Percentiles rank a stretch among this genome's conserved stretches.
phyloP scores from a whole-genome alignment of 2,888 invertebrate genomes.

The Lepas anatifera region DNA sequence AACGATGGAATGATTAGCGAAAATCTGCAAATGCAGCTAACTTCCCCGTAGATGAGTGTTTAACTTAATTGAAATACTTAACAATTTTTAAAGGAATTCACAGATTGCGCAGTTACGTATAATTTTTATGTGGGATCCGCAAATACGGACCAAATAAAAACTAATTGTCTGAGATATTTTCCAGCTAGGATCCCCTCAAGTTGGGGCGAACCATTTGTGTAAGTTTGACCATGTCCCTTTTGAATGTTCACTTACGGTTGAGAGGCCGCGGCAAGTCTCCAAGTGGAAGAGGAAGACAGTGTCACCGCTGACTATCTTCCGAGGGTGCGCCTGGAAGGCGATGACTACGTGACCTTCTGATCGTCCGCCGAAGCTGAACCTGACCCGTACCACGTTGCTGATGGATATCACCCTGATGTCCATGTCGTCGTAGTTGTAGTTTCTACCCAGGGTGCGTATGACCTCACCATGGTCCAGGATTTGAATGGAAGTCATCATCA shows the following conservation, averaged over 20 bases:
- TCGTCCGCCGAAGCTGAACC: neutral
- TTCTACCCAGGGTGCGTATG: neutral
- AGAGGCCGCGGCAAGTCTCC: neutral
- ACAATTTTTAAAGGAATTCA: too few relatives aligned
- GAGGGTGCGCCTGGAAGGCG: neutral
- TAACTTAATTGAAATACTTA: too few relatives aligned
- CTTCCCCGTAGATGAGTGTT: too few relatives aligned
- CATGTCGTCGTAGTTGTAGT: neutral
- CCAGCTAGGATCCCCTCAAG: too few relatives aligned
- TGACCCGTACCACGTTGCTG: neutral
- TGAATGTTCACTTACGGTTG: neutral
- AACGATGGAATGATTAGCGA: too few relatives aligned
- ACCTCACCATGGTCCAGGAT: neutral
- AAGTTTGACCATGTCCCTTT: too few relatives aligned
- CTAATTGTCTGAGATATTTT: too few relatives aligned
- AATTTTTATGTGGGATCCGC: too few relatives aligned
- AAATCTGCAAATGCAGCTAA: too few relatives aligned
- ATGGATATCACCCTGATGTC: slow-evolving; percentile 1
- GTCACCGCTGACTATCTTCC: neutral
- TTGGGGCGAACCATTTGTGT: too few relatives aligned
- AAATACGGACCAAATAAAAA: too few relatives aligned
- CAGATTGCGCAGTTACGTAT: too few relatives aligned
- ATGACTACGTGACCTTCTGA: neutral
- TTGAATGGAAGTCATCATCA: neutral
- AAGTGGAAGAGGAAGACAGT: slow-evolving; percentile 5